Base-by-base conservation (phyloP, 2,113 vertebrate species). In the Chaetorhynchus papuensis region DNA sequence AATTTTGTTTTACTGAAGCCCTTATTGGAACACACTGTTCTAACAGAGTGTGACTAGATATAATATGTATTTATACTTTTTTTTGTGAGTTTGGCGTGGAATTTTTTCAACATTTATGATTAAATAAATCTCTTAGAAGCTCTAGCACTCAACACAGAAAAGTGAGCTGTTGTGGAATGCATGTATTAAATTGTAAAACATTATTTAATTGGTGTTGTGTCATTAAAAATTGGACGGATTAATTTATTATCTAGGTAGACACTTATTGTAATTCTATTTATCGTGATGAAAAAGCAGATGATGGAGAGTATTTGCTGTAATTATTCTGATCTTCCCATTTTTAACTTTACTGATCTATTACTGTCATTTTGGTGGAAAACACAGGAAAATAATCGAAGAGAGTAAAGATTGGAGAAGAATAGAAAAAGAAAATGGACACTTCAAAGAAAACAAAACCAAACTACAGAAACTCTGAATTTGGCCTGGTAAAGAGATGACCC, bases 21-120 rank as follows among this genome's bases (percentile, higher is more conserved):
- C 28, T 20, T 93, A 88, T 92, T 94, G 93, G 91, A 95, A 89
- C 89, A 83, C 53, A 59, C 57, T 93, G 95, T 97, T 95, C 94
- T 90, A 90, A 79, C 81, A 33, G 88, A 79, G 56, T 85, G 77
- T 90, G 76, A 78, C 57, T 87, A 57, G 81, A 42, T 91, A 57
- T 91, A 71, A 68, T 63, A 77, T 50, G 56, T 82, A 71, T 92
- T 90, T 94, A 35, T 83, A 69, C 47, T 77, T 70, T 37, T 39
- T 81, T 50, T 33, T 4, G 22, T 68, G 66, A 65, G 41, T 75
- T 89, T 91, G 59, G 49, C 0, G 0, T 42, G 83, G 57, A 87
- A 54, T 90, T 94, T 94, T 90, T 61, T 96, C 78, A 91, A 91
- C 91, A 65, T 82, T 94, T 91, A 82, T 69, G 81, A 85, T 85